These are phyloP conservation scores for Lasiommata megera DNA, from an alignment of 2,888 invertebrate species.

Conservation along the genomic window DNA sequence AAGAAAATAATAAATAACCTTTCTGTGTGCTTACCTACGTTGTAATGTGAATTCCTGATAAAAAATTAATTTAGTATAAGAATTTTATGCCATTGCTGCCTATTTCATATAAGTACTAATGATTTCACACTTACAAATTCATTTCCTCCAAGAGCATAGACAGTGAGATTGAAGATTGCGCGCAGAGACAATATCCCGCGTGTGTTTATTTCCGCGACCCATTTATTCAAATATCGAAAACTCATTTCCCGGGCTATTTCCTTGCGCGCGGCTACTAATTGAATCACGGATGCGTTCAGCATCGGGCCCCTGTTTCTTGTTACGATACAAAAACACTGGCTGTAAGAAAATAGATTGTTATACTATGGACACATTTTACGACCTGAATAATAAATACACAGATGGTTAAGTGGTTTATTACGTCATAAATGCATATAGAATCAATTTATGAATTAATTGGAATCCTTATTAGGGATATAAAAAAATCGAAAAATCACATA, in stretches of 20 bases:
- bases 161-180: conserved; percentile 48
- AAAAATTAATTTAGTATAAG: no score
- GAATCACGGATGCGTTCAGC: conserved; percentile 36
- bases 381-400: not conserved
- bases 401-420: not conserved
- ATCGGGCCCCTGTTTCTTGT: conserved; percentile 8
- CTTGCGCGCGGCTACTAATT: conserved; percentile 46
- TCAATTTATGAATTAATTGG: no score
- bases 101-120: not conserved
- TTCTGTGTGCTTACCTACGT: no score
- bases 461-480: no score
- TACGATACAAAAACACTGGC: not conserved
- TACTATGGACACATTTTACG: not conserved
- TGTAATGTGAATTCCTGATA: no score
- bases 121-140: conserved; percentile 31
- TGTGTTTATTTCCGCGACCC: conserved; percentile 70
- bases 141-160: conserved; percentile 42
- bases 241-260: conserved; percentile 75
- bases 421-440: no score
- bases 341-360: not conserved
- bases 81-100: no score
- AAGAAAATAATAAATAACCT: no score
- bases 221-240: conserved; percentile 74
- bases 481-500: no score
- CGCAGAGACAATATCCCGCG: conserved; percentile 68